Evolutionary conservation across 1,140 invertebrate species (phyloP).

Genomic region (Augochlora pura): DNA sequence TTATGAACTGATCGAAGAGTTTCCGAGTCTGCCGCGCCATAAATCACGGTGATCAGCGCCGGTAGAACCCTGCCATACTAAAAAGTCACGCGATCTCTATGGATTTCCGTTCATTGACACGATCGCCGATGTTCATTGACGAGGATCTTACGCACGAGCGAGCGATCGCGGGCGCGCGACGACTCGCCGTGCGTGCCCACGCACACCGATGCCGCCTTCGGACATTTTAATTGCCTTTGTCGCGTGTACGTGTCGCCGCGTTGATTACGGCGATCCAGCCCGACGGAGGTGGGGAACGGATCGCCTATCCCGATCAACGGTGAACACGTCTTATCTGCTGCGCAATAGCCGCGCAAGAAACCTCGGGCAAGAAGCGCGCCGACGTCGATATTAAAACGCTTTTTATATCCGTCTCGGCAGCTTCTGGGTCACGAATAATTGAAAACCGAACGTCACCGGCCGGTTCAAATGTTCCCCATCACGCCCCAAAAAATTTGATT

Average conservation of each 20-base stretch:
- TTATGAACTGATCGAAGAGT: too few relatives aligned
- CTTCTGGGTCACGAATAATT: too few relatives aligned
- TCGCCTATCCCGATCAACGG: not conserved
- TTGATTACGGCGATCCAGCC: not conserved
- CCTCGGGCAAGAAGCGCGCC: not conserved
- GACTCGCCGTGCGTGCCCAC: constrained; percentile 34
- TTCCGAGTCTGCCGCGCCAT: too few relatives aligned
- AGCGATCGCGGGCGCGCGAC: not conserved
- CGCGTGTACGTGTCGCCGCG: constrained; percentile 7
- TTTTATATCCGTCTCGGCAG: too few relatives aligned
- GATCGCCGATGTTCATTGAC: constrained; percentile 8
- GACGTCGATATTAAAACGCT: not conserved
- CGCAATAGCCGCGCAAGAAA: not conserved
- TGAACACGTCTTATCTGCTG: not conserved
- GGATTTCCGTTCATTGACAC: constrained; percentile 8
- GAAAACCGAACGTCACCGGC: too few relatives aligned
- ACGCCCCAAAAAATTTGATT: too few relatives aligned
- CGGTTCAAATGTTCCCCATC: too few relatives aligned
- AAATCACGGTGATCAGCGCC: too few relatives aligned
- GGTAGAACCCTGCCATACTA: too few relatives aligned
- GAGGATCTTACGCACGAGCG: constrained; percentile 14
- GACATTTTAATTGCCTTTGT: constrained; percentile 30
- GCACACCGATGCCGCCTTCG: constrained; percentile 7
- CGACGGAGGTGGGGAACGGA: not conserved
- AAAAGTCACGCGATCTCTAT: not conserved